A percentile compares a stretch with the other conserved stretches of the same genome.
phyloP scores from a whole-genome alignment of 2,888 invertebrate genomes.

The Drosophila peninsularis region DNA sequence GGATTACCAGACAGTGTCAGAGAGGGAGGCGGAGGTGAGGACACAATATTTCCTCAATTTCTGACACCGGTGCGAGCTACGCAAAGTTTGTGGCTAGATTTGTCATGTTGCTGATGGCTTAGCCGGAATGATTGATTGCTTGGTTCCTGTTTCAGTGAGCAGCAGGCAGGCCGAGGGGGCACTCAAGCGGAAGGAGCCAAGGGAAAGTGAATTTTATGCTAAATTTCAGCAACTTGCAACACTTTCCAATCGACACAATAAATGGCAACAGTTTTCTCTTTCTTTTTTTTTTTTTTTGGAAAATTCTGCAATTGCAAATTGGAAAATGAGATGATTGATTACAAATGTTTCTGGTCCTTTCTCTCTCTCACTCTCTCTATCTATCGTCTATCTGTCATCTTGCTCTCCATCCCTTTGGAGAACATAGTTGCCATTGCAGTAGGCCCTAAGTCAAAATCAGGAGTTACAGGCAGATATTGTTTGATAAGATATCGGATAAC shows the following conservation, averaged over 20 bases:
- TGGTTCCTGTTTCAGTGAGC: slow-evolving; percentile 65
- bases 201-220: slow-evolving; percentile 10
- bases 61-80: slow-evolving; percentile 48
- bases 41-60: slow-evolving; percentile 9
- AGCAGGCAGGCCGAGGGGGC: background rate
- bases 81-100: slow-evolving; percentile 69
- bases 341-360: background rate
- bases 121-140: slow-evolving; percentile 73
- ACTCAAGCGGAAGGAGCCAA: slow-evolving; percentile 1
- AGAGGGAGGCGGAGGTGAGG: background rate
- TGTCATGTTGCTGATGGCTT: slow-evolving; percentile 74
- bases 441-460: background rate
- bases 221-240: slow-evolving; percentile 22
- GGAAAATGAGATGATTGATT: slow-evolving; percentile 43
- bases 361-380: background rate
- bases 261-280: slow-evolving; percentile 22
- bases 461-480: background rate
- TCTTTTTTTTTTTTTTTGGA: too few species aligned
- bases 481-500: background rate
- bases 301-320: slow-evolving; percentile 16
- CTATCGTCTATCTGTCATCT: too few species aligned
- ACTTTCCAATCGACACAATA: slow-evolving; percentile 25
- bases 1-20: slow-evolving; percentile 51
- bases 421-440: background rate
- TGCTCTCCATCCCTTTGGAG: background rate